phyloP scores from a whole-genome alignment of 2,797 vertebrate species.

The Gymnoscopelus microlampas region DNA sequence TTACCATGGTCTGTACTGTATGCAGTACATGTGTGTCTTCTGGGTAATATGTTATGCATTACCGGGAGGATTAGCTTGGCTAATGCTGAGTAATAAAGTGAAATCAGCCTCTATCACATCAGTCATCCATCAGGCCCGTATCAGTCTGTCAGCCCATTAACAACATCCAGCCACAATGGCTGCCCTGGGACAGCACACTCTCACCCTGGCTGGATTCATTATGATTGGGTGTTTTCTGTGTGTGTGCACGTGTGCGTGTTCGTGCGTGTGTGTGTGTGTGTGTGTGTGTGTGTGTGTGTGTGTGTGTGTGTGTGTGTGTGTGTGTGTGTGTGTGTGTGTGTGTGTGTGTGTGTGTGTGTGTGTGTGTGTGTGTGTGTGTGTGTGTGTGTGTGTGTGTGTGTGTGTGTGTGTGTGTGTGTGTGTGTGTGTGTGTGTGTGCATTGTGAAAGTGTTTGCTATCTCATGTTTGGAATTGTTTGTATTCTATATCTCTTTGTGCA shows the following conservation, averaged over 20 bases:
- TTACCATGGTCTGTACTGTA: no score
- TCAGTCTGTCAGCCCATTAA: constrained; percentile 17
- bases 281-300: background rate
- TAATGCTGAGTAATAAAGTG: constrained; percentile 5
- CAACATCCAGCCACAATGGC: background rate
- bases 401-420: background rate
- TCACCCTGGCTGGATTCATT: background rate
- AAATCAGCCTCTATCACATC: constrained; percentile 37
- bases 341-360: background rate
- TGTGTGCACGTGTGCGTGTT: background rate
- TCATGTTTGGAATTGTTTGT: no score
- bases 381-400: background rate
- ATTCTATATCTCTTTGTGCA: no score
- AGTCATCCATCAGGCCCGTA: constrained; percentile 31
- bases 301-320: background rate
- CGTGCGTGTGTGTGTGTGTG: background rate
- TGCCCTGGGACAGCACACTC: background rate
- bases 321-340: background rate
- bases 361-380: background rate
- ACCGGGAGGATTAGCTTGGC: constrained; percentile 27
- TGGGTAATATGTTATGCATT: constrained; percentile 51
- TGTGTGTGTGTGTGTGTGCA: background rate
- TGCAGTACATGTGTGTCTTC: constrained; percentile 15
- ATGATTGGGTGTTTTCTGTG: background rate
- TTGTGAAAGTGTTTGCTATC: no score